phyloP scores from a whole-genome alignment of 2,888 invertebrate genomes.

The Eretmocerus hayati region DNA sequence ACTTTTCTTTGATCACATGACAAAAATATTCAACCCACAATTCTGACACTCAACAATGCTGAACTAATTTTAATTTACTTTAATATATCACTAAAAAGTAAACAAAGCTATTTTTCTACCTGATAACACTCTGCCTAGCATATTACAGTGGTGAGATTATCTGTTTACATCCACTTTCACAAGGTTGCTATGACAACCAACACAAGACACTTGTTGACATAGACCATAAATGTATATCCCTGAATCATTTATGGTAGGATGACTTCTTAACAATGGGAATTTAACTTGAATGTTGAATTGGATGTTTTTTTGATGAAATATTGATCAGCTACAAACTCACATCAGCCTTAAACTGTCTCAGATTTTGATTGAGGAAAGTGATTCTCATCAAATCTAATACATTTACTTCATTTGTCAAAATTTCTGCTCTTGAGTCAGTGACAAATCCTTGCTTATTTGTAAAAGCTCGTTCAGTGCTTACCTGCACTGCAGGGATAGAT shows the following conservation, averaged over 20 bases:
- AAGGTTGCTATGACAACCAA: constrained; percentile 17
- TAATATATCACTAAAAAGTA: too few relatives aligned
- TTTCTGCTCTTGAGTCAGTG: constrained; percentile 15
- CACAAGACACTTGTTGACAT: not conserved
- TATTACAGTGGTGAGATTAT: not conserved
- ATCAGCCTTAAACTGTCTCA: constrained; percentile 14
- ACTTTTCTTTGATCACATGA: too few relatives aligned
- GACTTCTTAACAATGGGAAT: not conserved
- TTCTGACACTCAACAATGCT: too few relatives aligned
- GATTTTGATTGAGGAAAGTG: constrained; percentile 17
- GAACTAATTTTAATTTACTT: too few relatives aligned
- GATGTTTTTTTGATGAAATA: too few relatives aligned
- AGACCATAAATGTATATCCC: not conserved
- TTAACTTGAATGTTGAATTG: not conserved
- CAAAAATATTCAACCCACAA: too few relatives aligned
- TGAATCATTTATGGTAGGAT: not conserved
- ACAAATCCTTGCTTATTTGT: constrained; percentile 19
- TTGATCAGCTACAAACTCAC: constrained; percentile 8
- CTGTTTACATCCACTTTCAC: not conserved
- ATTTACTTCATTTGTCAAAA: constrained; percentile 15
- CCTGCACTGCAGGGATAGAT: constrained; percentile 21
- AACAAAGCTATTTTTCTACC: too few relatives aligned
- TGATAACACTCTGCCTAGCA: too few relatives aligned
- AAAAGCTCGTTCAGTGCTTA: constrained; percentile 21
- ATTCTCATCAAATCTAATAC: constrained; percentile 20